Base-by-base conservation (phyloP, 2,113 vertebrate species). In the Gambusia holbrooki region DNA sequence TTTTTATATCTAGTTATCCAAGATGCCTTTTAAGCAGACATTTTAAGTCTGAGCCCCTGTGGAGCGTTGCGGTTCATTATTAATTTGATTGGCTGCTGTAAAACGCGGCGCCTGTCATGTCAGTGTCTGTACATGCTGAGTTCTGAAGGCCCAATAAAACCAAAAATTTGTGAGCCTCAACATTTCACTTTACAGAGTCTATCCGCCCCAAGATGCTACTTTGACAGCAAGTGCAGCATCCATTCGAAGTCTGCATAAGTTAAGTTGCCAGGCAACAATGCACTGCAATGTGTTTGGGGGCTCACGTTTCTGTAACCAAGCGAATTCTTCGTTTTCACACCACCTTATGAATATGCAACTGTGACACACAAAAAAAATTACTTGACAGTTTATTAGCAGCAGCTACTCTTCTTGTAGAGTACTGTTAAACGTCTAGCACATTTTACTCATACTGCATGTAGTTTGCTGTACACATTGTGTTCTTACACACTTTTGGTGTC, bases 241-340 rank as follows among this genome's bases (percentile, higher is more conserved):
- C 45, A 58, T 83, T 76, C 73, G 33, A 75, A 77, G 66, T 75
- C 77, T 84, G 81, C 86, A 90, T 91, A 86, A 74, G 82, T 86
- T 85, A 89, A 89, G 91, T 93, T 93, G 92, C 92, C 91, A 88
- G 87, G 92, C 92, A 93, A 93, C 92, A 88, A 85, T 76, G 82
- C 70, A 79, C 72, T 51, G 84, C 70, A 27, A 13, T 45, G 74
- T 74, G 37, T 82, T 77, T 77, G 73, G 65, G 73, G 82, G 33
- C 63, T 90, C 83, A 62, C 42, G 58, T 84, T 84, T 77, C 76
- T 79, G 78, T 58, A 79, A 71, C 40, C 85, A 15, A 37, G 68
- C 42, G 66, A 71, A 51, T 87, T 70, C 42, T 63, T 75, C 40
- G 10, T 80, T 81, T 82, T 76, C 65, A 81, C 67, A 65, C 76